Percentiles rank a stretch among this genome's conserved stretches.
phyloP scores from a whole-genome alignment of 2,888 invertebrate genomes.

The Scaptodrosophila latifasciaeformis region DNA sequence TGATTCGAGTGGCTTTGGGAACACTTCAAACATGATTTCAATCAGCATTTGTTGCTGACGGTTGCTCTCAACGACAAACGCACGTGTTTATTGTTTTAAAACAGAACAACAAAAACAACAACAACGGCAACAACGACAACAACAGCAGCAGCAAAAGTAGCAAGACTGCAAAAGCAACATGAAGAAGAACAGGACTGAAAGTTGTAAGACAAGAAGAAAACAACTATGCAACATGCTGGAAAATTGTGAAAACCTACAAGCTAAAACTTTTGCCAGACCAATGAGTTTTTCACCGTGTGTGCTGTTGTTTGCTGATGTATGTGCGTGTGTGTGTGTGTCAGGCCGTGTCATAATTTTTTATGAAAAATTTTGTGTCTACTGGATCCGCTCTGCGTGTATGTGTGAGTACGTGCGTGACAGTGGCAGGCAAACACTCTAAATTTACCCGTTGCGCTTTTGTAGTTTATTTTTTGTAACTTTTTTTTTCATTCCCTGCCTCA shows the following conservation, averaged over 20 bases:
- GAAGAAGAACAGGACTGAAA: neutral
- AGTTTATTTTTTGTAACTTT: neutral
- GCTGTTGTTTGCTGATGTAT: neutral
- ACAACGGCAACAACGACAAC: neutral
- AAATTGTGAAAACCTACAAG: conserved; percentile 4
- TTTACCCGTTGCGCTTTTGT: conserved; percentile 2
- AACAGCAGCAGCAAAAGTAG: neutral
- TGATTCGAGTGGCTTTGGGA: too few relatives aligned
- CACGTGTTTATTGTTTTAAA: conserved; percentile 17
- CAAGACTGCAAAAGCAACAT: neutral
- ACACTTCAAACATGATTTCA: conserved; percentile 13
- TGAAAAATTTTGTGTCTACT: neutral
- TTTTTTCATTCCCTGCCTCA: conserved; percentile 2
- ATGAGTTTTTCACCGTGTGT: neutral
- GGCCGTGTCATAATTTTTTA: conserved; percentile 1
- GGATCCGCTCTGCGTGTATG: neutral
- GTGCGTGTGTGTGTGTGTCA: conserved; percentile 1
- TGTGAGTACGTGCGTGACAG: conserved; percentile 11
- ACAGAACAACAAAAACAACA: conserved; percentile 5
- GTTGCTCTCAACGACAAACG: neutral
- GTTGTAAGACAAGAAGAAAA: conserved; percentile 1
- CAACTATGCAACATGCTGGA: neutral
- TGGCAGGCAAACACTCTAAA: conserved; percentile 6
- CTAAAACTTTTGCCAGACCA: neutral
- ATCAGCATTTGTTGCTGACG: conserved; percentile 17